Percentiles rank a stretch among this genome's conserved stretches.
phyloP scores from a whole-genome alignment of 2,113 vertebrate genomes.

The Excalfactoria chinensis region DNA sequence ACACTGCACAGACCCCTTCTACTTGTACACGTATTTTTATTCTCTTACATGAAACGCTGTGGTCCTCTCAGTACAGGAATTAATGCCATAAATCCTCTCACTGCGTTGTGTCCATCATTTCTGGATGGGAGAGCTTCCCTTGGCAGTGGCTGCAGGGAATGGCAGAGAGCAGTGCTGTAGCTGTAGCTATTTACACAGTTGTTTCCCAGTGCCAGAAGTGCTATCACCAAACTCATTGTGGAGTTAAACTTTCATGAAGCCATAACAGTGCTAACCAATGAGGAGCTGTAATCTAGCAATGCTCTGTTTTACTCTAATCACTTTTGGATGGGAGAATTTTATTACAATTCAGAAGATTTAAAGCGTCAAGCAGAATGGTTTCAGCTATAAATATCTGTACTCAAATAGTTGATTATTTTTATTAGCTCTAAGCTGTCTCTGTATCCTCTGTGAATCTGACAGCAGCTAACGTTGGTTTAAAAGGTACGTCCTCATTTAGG shows the following conservation, averaged over 20 bases:
- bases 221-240: conserved; percentile 23
- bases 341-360: background rate
- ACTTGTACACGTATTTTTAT: background rate
- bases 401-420: conserved; percentile 25
- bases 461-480: background rate
- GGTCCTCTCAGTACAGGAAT: background rate
- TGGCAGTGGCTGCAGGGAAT: background rate
- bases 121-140: background rate
- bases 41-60: background rate
- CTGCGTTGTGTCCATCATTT: background rate
- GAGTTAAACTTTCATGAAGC: conserved; percentile 27
- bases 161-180: background rate
- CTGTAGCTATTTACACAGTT: background rate
- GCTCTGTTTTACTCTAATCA: background rate
- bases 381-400: conserved; percentile 21
- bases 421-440: conserved; percentile 10
- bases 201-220: conserved; percentile 14
- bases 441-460: conserved; percentile 18
- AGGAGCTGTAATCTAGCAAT: conserved; percentile 4
- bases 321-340: conserved; percentile 6
- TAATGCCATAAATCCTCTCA: background rate
- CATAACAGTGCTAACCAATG: background rate
- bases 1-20: background rate
- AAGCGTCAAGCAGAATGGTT: conserved; percentile 5
- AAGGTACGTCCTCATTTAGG: conserved; percentile 8